Evolutionary conservation across 2,113 vertebrate genomes (phyloP).

Genomic region (Pteruthius melanotis): DNA sequence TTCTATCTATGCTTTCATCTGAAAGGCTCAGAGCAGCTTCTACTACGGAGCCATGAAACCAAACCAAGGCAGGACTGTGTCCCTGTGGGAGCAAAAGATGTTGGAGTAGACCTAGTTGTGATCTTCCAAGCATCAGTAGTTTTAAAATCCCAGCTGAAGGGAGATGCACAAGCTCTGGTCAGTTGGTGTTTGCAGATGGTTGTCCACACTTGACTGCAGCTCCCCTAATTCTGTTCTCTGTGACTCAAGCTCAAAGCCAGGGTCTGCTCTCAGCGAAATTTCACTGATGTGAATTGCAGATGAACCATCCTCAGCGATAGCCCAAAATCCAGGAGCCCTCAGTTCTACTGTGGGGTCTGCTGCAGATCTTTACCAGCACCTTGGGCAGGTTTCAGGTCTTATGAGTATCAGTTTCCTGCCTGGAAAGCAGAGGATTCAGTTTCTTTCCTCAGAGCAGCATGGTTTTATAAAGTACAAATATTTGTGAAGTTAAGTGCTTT

Average conservation of each 20-base stretch:
- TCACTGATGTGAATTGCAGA: not conserved
- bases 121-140: not conserved
- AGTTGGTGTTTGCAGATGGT: not conserved
- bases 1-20: not conserved
- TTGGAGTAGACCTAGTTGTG: not conserved
- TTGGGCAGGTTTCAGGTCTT: not conserved
- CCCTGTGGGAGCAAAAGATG: not conserved
- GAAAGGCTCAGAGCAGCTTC: not conserved
- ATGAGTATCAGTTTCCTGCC: not conserved
- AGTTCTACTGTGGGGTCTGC: not conserved
- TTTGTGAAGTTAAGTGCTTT: conserved; percentile 6
- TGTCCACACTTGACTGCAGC: not conserved
- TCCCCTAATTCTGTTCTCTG: not conserved
- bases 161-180: not conserved
- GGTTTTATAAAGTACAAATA: not conserved
- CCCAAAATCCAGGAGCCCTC: not conserved
- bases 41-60: not conserved
- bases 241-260: not conserved
- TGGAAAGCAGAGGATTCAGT: not conserved
- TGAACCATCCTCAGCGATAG: not conserved
- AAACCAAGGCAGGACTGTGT: not conserved
- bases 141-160: not conserved
- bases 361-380: not conserved
- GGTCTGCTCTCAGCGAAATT: not conserved
- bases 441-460: not conserved